A percentile compares a stretch with the other conserved stretches of the same genome.
phyloP scores from a whole-genome alignment of 1,140 invertebrate species.

The Holcopasites calliopsidis region DNA sequence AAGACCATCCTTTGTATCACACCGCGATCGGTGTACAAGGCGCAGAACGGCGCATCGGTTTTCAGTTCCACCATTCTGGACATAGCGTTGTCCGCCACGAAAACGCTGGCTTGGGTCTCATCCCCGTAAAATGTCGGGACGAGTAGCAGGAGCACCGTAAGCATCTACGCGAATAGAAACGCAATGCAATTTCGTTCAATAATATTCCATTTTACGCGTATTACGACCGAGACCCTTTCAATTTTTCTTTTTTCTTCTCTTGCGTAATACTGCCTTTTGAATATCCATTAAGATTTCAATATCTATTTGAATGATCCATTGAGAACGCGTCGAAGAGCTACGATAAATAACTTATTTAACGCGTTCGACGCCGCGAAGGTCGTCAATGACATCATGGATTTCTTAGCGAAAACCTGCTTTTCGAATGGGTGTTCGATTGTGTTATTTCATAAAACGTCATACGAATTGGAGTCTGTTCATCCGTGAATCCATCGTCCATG shows the following conservation, averaged over 20 bases:
- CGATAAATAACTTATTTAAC: not conserved
- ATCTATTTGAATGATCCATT: not conserved
- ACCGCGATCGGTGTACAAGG: slow-evolving; percentile 82
- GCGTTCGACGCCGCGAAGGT: not conserved
- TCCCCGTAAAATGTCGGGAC: slow-evolving; percentile 45
- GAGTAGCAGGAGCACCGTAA: slow-evolving; percentile 39
- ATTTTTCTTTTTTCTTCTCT: too few species aligned
- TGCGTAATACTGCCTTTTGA: too few species aligned
- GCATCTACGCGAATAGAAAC: slow-evolving; percentile 69
- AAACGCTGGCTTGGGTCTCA: slow-evolving; percentile 70
- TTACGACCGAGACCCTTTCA: too few species aligned
- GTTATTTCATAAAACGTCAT: not conserved
- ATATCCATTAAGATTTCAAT: not conserved
- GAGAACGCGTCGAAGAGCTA: not conserved
- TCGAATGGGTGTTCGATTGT: not conserved
- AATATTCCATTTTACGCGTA: not conserved
- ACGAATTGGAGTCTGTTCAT: not conserved
- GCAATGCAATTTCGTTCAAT: too few species aligned
- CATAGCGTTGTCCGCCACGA: slow-evolving; percentile 84
- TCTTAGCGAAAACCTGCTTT: not conserved
- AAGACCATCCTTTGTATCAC: slow-evolving; percentile 83
- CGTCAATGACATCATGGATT: not conserved
- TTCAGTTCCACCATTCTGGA: slow-evolving; percentile 84
- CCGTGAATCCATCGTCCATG: not conserved
- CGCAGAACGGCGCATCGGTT: slow-evolving; percentile 81